Percentiles rank a stretch among this genome's conserved stretches.
phyloP scores from a whole-genome alignment of 92 coral and sea anemone genomes.

The Chrysogorgia sp. region DNA sequence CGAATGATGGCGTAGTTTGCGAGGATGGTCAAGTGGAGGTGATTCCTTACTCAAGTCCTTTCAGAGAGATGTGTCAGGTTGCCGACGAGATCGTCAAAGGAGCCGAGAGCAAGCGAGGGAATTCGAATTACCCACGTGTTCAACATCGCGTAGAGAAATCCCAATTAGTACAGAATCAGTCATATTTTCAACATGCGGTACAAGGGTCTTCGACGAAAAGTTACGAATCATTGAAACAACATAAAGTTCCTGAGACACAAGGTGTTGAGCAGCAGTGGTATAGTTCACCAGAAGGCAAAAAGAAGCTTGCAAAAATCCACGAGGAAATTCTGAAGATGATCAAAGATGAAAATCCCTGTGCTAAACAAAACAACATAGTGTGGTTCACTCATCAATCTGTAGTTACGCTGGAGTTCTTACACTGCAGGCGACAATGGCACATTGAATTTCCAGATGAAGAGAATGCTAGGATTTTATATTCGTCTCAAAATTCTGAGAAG shows the following conservation, averaged over 20 bases:
- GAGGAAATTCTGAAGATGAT: not conserved
- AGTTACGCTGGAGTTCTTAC: constrained; percentile 24
- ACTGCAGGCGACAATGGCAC: constrained; percentile 7
- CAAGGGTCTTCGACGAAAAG: no score
- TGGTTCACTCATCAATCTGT: not conserved
- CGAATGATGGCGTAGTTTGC: constrained; percentile 10
- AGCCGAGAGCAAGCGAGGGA: not conserved
- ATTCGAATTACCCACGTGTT: not conserved
- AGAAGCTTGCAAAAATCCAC: not conserved
- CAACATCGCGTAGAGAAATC: not conserved
- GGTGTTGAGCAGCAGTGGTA: not conserved
- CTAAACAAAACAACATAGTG: not conserved
- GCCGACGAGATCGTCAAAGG: not conserved
- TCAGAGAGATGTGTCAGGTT: constrained; percentile 1
- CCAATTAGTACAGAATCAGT: no score
- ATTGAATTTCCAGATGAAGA: constrained; percentile 19
- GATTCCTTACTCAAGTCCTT: constrained; percentile 17
- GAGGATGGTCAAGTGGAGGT: not conserved
- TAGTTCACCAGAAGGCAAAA: not conserved
- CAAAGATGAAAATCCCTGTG: not conserved
- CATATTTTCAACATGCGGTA: no score
- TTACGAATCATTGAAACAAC: no score
- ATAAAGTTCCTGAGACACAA: not conserved
- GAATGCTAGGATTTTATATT: not conserved
- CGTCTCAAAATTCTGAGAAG: not conserved